These are phyloP conservation scores for Camponotus pennsylvanicus DNA, from an alignment of 1,140 invertebrate species.

Conservation along the genomic window DNA sequence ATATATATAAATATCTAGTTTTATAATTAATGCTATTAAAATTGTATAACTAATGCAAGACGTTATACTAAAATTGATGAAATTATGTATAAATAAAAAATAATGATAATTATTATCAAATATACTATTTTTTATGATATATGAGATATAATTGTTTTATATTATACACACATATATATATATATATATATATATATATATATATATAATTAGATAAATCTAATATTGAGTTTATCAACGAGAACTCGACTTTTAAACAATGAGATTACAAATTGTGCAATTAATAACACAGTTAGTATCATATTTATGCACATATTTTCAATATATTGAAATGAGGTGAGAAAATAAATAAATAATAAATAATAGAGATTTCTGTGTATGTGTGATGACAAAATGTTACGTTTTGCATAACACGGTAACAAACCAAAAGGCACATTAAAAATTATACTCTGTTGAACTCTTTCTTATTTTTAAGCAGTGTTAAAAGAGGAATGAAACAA, in stretches of 20 bases:
- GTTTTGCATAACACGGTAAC: conserved; percentile 57
- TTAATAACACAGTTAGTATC: conserved; percentile 56
- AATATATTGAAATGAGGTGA: conserved; percentile 52
- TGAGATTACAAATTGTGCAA: conserved; percentile 67
- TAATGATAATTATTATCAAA: conserved; percentile 45
- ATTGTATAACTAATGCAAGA: conserved; percentile 42
- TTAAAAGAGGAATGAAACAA: conserved; percentile 26
- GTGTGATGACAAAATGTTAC: conserved; percentile 62
- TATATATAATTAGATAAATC: conserved; percentile 47
- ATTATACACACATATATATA: too few relatives aligned
- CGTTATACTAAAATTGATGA: conserved; percentile 50
- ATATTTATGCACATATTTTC: conserved; percentile 60
- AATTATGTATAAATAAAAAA: conserved; percentile 54
- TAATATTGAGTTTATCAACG: conserved; percentile 58
- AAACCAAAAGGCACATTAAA: conserved; percentile 53
- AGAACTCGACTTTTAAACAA: conserved; percentile 56
- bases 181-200: too few relatives aligned
- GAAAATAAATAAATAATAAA: conserved; percentile 84
- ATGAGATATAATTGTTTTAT: too few relatives aligned
- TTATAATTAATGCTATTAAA: background rate
- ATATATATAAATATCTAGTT: conserved; percentile 51
- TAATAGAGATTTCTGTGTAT: conserved; percentile 75
- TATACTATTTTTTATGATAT: conserved; percentile 20
- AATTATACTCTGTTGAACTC: conserved; percentile 44
- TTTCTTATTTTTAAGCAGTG: conserved; percentile 44